Evolutionary conservation across 2,113 vertebrate species (phyloP), one percentile per base, ranked within the genome.

Genomic region (Eidolon helvum): DNA sequence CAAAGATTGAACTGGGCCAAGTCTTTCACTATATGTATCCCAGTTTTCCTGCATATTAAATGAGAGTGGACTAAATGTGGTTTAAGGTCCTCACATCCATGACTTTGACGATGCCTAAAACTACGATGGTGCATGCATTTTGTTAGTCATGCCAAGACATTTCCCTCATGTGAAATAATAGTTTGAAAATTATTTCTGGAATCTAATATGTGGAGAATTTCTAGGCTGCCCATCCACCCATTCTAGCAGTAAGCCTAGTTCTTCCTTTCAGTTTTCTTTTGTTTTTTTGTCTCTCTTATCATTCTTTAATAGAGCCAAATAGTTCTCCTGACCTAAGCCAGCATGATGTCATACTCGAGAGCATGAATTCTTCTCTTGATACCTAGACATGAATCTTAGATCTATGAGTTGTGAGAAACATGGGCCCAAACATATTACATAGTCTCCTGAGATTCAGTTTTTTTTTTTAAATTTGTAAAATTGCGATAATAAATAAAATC

Each of bases 161-260:
- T 53, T 26, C 26, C 9, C 21, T 83, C 22, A 30, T 30, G 35
- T 78, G 35, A 69, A 68, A 87, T 18, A 35, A 45, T 57, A 68
- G 24, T 48, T 87, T 93, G 50, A 48, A 38, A 77, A 87, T 93
- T 5, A 38, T 61, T 93, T 93, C 30, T 93, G 53, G 50, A 87
- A 22, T 87, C 50, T 48, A 57, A 35, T 8, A 38, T 30, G 21
- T 12, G 35, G 68, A 78, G 38, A 45, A 66, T 45, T 86, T 78
- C 48, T 35, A 61, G 40, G n/a, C 40, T 87, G 4, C 24, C 14
- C 19, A 40, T 28, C 53, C 5, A 50, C 43, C 14, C 6, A 18
- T 33, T 2, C 15, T 53, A 53, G 19, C 55, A 80, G 43, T 63
- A 72, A 80, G 5, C 26, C 21, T 53, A 12, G 10, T 33, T 72